Conservation (phyloP, 1,140 invertebrate species). For the Sycobia sp. region DNA sequence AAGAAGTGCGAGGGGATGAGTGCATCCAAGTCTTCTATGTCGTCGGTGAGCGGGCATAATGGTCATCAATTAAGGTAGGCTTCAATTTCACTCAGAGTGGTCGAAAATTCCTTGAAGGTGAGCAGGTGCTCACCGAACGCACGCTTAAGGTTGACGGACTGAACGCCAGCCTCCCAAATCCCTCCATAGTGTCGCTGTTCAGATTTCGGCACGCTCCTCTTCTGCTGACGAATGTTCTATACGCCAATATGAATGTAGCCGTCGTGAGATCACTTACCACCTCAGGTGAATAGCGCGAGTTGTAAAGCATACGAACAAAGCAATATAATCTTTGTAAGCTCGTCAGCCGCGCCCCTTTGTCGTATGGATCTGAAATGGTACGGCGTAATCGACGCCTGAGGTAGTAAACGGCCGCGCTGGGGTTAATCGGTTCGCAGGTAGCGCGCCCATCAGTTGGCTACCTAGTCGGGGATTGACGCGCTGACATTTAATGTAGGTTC, state of each 20-base stretch:
- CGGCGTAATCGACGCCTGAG: conserved; percentile 49
- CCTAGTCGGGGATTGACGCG: neutral
- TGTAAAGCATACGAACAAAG: conserved; percentile 38
- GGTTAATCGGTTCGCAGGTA: neutral
- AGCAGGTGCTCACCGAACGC: neutral
- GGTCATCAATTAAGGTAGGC: conserved; percentile 11
- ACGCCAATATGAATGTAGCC: conserved; percentile 36
- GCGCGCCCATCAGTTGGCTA: neutral
- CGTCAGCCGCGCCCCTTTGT: conserved; percentile 31
- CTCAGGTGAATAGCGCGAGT: conserved; percentile 48
- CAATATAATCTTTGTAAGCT: conserved; percentile 42
- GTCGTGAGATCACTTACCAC: conserved; percentile 41
- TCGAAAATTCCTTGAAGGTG: conserved; percentile 4
- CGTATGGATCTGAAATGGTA: conserved; percentile 43
- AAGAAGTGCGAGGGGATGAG: conserved; percentile 11
- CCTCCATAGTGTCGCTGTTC: neutral
- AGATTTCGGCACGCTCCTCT: conserved; percentile 12
- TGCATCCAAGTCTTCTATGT: neutral
- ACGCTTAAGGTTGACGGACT: conserved; percentile 20
- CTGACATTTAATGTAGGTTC: neutral
- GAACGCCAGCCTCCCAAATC: too few relatives aligned
- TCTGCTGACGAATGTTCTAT: conserved; percentile 26
- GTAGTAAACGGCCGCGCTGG: conserved; percentile 38
- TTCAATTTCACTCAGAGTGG: neutral
- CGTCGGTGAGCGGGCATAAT: neutral